Conservation (phyloP, 2,113 vertebrate genomes). For the Suncus etruscus region DNA sequence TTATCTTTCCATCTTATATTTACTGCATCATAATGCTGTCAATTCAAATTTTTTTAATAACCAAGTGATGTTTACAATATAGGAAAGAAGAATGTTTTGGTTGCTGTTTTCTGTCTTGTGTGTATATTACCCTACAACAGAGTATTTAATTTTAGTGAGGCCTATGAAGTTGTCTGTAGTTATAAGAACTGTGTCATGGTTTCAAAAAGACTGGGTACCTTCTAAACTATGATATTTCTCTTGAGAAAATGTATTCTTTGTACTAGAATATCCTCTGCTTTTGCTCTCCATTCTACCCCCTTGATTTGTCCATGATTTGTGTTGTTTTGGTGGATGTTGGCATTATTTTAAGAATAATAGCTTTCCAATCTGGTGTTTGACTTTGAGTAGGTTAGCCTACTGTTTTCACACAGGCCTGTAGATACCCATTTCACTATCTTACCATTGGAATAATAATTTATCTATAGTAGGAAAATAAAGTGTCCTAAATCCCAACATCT, state of each 20-base stretch:
- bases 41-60: neutral
- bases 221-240: too few relatives aligned
- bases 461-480: neutral
- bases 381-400: neutral
- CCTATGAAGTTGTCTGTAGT: neutral
- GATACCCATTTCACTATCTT: neutral
- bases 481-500: neutral
- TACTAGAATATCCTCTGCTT: neutral
- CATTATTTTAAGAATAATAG: too few relatives aligned
- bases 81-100: neutral
- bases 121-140: neutral
- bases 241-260: conserved; percentile 27
- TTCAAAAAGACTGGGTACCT: neutral
- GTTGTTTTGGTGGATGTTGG: too few relatives aligned
- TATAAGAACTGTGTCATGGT: neutral
- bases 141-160: conserved; percentile 7
- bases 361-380: neutral
- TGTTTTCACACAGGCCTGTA: neutral
- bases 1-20: neutral
- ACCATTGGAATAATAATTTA: neutral
- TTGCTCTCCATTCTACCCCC: neutral
- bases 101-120: neutral
- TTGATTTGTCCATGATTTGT: neutral
- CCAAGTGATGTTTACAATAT: conserved; percentile 13
- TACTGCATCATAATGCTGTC: neutral